A percentile compares a stretch with the other conserved stretches of the same genome.
Conservation (phyloP, 2,888 invertebrate genomes). For the Iphiclides podalirius region DNA sequence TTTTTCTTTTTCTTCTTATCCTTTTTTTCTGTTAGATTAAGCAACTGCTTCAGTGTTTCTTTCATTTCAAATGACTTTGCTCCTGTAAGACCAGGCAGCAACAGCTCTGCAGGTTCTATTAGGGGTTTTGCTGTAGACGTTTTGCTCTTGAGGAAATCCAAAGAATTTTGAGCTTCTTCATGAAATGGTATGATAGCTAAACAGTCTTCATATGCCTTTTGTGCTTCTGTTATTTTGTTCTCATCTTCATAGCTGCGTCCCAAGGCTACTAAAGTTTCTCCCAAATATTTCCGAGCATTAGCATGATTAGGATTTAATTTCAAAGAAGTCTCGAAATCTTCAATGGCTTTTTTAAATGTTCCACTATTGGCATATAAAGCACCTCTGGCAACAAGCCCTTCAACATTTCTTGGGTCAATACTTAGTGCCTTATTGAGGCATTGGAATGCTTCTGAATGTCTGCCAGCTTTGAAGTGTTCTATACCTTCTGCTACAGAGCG, state of each 20-base stretch:
- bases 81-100: constrained; percentile 80
- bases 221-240: constrained; percentile 90
- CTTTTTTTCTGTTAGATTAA: constrained; percentile 82
- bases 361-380: constrained; percentile 96
- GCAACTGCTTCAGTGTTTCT: constrained; percentile 82
- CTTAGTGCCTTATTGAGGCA: constrained; percentile 95
- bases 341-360: constrained; percentile 95
- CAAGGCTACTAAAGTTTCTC: constrained; percentile 93
- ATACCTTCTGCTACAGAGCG: constrained; percentile 97
- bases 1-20: constrained; percentile 84
- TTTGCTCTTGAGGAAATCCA: constrained; percentile 89
- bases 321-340: constrained; percentile 95
- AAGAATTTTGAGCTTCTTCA: constrained; percentile 91
- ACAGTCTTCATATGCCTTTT: constrained; percentile 92
- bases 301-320: constrained; percentile 93
- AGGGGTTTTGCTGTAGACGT: constrained; percentile 77
- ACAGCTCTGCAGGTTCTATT: constrained; percentile 82
- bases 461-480: constrained; percentile 94
- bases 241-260: constrained; percentile 94
- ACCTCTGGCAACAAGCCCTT: constrained; percentile 94
- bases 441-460: constrained; percentile 96
- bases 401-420: constrained; percentile 95
- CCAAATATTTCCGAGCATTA: constrained; percentile 96
- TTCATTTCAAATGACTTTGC: constrained; percentile 82
- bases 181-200: constrained; percentile 91